phyloP scores from a whole-genome alignment of 2,113 vertebrate species.

The Cinclus cinclus region DNA sequence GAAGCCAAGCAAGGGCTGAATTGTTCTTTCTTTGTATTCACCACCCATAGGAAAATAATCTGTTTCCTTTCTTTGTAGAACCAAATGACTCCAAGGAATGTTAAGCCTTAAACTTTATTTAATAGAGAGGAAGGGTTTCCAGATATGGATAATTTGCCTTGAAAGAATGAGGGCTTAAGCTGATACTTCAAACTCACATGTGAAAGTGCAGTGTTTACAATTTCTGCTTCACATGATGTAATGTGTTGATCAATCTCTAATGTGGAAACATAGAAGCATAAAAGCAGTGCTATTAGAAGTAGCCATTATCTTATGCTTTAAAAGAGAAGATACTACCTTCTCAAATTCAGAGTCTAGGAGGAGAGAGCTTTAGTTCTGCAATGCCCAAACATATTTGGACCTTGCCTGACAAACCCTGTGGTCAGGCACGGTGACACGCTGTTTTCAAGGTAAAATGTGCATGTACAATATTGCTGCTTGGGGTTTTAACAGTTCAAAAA shows the following conservation, averaged over 20 bases:
- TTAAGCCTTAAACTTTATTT: constrained; percentile 16
- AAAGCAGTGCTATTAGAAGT: not conserved
- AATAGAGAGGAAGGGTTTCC: not conserved
- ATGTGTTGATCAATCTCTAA: not conserved
- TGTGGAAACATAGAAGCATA: not conserved
- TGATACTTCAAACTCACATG: not conserved
- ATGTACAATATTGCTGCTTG: not conserved
- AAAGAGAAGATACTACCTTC: not conserved
- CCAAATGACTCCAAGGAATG: constrained; percentile 4
- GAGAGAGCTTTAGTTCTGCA: not conserved
- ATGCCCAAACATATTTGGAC: not conserved
- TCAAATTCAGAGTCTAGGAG: not conserved
- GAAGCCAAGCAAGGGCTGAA: constrained; percentile 5
- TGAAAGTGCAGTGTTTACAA: not conserved
- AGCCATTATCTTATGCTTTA: not conserved
- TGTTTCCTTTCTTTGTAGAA: constrained; percentile 32
- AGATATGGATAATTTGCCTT: not conserved
- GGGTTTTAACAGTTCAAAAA: constrained; percentile 26
- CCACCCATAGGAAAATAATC: constrained; percentile 13
- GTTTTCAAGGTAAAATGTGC: constrained; percentile 30
- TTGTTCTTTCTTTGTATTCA: constrained; percentile 41
- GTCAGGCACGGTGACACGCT: not conserved
- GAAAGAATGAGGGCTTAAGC: not conserved
- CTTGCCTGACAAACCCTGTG: not conserved
- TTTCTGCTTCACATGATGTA: not conserved